Base-by-base conservation (phyloP, 2,888 invertebrate genomes). In the Vandiemenella viatica region DNA sequence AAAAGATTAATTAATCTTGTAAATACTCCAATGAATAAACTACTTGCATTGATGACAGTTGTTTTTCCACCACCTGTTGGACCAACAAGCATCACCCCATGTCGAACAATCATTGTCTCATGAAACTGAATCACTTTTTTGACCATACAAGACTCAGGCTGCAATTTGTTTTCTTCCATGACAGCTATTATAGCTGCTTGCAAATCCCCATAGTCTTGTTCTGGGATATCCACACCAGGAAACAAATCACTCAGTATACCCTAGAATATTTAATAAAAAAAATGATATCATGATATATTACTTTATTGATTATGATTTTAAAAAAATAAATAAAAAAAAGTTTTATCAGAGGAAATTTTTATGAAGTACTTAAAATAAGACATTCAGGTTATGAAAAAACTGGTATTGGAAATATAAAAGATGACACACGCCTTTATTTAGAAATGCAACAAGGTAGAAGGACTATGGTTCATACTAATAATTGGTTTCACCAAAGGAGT, bases 81-180 rank as follows among this genome's bases (percentile, higher is more conserved):
- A 0, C 91, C 91, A 1, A 91, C 90, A 53, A 89, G 66, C 90
- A 92, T 91, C 1, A 91, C 90, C 3, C 91, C 91, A 76, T 91
- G 90, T 16, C 91, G 74, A 3, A 91, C 89, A 55, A 83, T 79
- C 85, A 91, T 85, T 0, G 90, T 91, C 64, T 91, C 91, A 61
- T 87, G 85, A 8, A 91, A 68, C 62, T 92, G 90, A 53, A 91
- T 85, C 16, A 83, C 76, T 70, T 88, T 87, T 38, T 70, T 69
- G 32, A 84, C 74, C 64, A 83, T 80, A 57, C 75, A 73, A 1
- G 59, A 56, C 55, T 82, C 79, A 0, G 81, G 68, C 63, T 90
- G 86, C 4, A 83, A 65, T 53, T 76, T 79, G 17, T 70, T 69
- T 4, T 75, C 71, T 40, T 72, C 60, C 53, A 80, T 67, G 1